Conservation (phyloP, 2,113 vertebrate species). For the Odontophorus gujanensis region DNA sequence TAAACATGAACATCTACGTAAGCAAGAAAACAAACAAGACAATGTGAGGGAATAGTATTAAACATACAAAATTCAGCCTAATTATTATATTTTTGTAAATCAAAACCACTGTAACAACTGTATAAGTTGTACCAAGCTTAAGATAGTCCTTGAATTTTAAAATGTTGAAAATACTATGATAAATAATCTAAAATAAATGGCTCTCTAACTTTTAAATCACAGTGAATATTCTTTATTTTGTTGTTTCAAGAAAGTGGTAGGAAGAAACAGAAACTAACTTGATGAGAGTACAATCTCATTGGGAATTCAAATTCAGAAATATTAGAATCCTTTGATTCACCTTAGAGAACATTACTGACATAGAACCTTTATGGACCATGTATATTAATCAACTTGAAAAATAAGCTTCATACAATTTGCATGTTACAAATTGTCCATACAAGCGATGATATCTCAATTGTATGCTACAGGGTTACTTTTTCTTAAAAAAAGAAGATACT, state of each 20-base stretch:
- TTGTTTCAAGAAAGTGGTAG: neutral
- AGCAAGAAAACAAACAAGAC: neutral
- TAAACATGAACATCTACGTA: neutral
- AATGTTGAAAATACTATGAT: accelerated
- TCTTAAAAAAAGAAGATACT: neutral
- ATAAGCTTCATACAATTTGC: neutral
- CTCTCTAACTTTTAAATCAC: neutral
- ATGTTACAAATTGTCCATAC: neutral
- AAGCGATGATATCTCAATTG: accelerated
- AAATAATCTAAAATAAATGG: neutral
- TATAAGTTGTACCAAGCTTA: accelerated
- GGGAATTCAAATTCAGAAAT: neutral
- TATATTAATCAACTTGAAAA: neutral
- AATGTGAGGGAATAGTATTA: neutral
- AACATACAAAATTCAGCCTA: neutral
- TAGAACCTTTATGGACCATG: neutral
- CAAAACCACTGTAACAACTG: neutral
- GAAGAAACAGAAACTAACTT: neutral
- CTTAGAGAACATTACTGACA: neutral
- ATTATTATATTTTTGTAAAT: neutral
- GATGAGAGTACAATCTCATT: neutral
- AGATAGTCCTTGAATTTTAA: neutral
- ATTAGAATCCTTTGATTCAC: neutral
- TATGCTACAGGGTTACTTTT: neutral
- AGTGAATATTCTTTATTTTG: neutral